phyloP scores from a whole-genome alignment of 2,888 invertebrate genomes.

The Eledone cirrhosa region DNA sequence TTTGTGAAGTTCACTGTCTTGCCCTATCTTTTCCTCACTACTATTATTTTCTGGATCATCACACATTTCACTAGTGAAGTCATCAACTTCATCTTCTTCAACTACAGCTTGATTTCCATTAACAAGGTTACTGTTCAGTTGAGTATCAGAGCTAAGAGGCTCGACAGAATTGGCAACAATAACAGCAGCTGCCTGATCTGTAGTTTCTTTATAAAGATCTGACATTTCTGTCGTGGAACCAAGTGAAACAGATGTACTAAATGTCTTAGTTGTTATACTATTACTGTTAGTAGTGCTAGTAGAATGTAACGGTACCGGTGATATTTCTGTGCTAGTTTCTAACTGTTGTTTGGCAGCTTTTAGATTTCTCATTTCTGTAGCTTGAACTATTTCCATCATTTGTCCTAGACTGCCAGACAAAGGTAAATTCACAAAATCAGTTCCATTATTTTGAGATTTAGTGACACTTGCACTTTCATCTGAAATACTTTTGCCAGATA shows the following conservation, averaged over 20 bases:
- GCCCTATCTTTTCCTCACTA: too few species aligned
- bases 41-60: not conserved
- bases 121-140: not conserved
- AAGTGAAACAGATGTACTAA: not conserved
- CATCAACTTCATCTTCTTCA: not conserved
- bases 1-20: too few species aligned
- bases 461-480: not conserved
- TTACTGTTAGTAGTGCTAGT: not conserved
- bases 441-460: not conserved
- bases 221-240: not conserved
- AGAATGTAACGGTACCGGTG: not conserved
- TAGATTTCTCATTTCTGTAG: not conserved
- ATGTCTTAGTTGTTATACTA: not conserved
- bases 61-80: too few species aligned
- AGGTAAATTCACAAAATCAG: not conserved
- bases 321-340: not conserved
- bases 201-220: not conserved
- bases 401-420: not conserved
- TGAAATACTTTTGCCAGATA: not conserved
- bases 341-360: not conserved
- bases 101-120: not conserved
- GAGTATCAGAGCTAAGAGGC: not conserved
- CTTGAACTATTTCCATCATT: constrained; percentile 1
- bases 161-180: not conserved
- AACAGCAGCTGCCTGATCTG: not conserved